A percentile compares a stretch with the other conserved stretches of the same genome.
These are phyloP conservation scores for Cryptus viduatorius DNA, from an alignment of 2,888 invertebrate genomes.

Conservation along the genomic window DNA sequence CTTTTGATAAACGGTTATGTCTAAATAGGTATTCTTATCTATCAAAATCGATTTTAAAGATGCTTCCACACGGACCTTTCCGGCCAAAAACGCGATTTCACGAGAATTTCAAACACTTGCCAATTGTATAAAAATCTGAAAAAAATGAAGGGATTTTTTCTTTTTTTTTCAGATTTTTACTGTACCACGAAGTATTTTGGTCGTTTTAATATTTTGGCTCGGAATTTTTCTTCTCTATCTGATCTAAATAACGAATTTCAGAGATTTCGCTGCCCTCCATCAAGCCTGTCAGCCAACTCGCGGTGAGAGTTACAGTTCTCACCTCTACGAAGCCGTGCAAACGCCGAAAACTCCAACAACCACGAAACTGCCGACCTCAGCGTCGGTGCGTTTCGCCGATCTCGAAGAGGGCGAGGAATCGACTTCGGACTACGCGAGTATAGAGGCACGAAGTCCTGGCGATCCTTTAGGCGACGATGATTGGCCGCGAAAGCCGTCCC, in stretches of 20 bases:
- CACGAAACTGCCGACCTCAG: slow-evolving; percentile 86
- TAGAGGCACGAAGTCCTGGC: slow-evolving; percentile 87
- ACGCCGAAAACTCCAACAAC: slow-evolving; percentile 83
- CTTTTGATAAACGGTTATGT: not conserved
- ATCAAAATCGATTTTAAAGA: not conserved
- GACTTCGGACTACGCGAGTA: slow-evolving; percentile 92
- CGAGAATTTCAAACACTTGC: no score
- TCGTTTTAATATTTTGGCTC: no score
- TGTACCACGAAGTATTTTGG: no score
- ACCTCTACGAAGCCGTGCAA: slow-evolving; percentile 87
- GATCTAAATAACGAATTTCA: slow-evolving; percentile 59
- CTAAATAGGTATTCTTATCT: not conserved
- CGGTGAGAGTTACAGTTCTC: slow-evolving; percentile 87
- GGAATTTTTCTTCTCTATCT: not conserved
- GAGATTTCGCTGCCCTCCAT: slow-evolving; percentile 85
- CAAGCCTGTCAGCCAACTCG: slow-evolving; percentile 86
- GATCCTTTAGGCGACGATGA: slow-evolving; percentile 84
- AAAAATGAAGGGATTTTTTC: no score
- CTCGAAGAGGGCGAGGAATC: slow-evolving; percentile 87
- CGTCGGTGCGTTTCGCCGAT: slow-evolving; percentile 87
- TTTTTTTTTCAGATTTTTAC: no score
- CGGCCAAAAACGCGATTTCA: no score
- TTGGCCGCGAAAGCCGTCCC: slow-evolving; percentile 69
- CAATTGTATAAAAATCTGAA: no score
- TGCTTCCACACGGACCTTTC: not conserved